Evolutionary conservation across 2,797 vertebrate genomes (phyloP).

Genomic region (Petrocephalus sullivani): DNA sequence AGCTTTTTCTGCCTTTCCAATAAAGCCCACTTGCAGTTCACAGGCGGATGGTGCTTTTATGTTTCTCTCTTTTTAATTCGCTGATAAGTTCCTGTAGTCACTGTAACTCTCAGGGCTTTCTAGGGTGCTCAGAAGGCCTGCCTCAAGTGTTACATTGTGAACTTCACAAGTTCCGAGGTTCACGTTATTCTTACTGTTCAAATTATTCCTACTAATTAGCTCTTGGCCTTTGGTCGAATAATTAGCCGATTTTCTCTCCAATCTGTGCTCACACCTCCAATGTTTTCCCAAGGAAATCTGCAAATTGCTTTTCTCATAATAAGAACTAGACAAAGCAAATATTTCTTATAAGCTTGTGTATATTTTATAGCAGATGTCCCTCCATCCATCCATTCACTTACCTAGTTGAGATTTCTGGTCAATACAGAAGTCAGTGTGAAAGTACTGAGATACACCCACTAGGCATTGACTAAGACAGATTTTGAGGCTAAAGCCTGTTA

Average conservation of each 20-base stretch:
- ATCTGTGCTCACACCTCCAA: background rate
- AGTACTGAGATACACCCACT: background rate
- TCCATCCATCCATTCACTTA: background rate
- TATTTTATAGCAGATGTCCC: background rate
- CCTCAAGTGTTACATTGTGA: background rate
- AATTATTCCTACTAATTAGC: conserved; percentile 6
- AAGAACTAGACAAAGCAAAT: background rate
- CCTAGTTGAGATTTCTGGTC: background rate
- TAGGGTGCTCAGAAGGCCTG: background rate
- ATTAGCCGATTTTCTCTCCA: background rate
- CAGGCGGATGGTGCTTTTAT: background rate
- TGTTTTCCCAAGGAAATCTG: background rate
- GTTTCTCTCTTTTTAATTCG: background rate
- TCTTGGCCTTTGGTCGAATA: too few species aligned
- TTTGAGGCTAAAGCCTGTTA: background rate
- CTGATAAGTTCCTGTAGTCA: background rate
- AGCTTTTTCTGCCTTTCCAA: background rate
- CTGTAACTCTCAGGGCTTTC: background rate
- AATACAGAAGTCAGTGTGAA: background rate
- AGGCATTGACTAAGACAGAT: background rate
- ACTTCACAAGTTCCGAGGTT: background rate
- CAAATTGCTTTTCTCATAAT: background rate
- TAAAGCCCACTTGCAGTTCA: background rate
- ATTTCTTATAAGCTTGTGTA: background rate
- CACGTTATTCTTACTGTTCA: background rate